A percentile compares a stretch with the other conserved stretches of the same genome.
These are phyloP conservation scores for Microcaecilia unicolor DNA, from an alignment of 2,797 vertebrate species.

Conservation along the genomic window DNA sequence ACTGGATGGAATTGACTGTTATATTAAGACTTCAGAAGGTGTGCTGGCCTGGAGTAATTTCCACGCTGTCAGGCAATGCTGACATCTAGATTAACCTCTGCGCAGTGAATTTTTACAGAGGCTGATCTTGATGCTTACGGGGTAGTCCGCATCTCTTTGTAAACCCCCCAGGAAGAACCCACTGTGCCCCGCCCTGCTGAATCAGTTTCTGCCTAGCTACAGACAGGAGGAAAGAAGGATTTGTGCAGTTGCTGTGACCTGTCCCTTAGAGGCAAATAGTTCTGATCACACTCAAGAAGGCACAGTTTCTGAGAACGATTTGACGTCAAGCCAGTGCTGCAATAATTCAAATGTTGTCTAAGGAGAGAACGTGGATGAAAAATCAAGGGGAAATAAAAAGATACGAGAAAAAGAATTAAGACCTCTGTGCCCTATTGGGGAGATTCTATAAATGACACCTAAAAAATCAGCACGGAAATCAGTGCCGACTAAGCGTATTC, in stretches of 20 bases:
- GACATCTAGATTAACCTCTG: constrained; percentile 89
- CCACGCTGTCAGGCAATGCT: constrained; percentile 66
- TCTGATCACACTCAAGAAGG: constrained; percentile 21
- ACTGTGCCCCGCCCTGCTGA: constrained; percentile 5
- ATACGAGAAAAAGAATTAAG: background rate
- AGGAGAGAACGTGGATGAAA: constrained; percentile 14
- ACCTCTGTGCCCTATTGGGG: too few relatives aligned
- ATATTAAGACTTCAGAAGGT: constrained; percentile 67
- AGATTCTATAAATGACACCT: too few relatives aligned
- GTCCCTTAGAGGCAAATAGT: background rate
- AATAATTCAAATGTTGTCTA: background rate
- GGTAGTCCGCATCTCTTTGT: constrained; percentile 17
- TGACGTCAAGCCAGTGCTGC: constrained; percentile 14
- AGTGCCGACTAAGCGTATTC: too few relatives aligned
- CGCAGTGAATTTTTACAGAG: constrained; percentile 57
- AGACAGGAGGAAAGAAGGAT: constrained; percentile 5
- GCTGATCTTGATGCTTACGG: constrained; percentile 73
- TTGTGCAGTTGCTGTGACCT: constrained; percentile 9
- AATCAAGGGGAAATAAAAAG: constrained; percentile 9
- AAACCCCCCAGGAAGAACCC: constrained; percentile 34
- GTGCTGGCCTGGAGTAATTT: constrained; percentile 68
- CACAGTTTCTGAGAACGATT: too few relatives aligned
- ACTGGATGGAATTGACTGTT: constrained; percentile 62
- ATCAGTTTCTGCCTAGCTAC: background rate
- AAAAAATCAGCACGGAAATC: too few relatives aligned